Percentiles rank a stretch among this genome's conserved stretches.
Conservation (phyloP, 2,113 vertebrate genomes). For the Phaetusa simplex region DNA sequence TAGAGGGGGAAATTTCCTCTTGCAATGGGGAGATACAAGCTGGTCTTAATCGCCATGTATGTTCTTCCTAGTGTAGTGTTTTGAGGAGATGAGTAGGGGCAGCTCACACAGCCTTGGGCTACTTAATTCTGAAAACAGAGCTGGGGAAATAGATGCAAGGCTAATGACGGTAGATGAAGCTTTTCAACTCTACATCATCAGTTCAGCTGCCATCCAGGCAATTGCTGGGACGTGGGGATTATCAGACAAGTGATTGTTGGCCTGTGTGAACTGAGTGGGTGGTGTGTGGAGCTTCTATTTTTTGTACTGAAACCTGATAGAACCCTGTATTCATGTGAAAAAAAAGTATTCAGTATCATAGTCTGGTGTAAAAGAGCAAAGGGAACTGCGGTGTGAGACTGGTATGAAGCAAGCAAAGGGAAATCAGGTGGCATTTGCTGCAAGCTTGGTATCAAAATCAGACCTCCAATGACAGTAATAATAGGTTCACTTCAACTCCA, state of each 20-base stretch:
- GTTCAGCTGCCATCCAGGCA: not conserved
- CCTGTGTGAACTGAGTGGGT: not conserved
- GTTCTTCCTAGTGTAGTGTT: not conserved
- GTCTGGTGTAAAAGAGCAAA: not conserved
- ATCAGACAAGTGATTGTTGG: not conserved
- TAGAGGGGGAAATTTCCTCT: not conserved
- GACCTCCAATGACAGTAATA: not conserved
- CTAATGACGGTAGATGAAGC: not conserved
- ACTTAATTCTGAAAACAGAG: not conserved
- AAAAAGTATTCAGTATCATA: accelerated
- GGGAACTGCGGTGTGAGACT: not conserved
- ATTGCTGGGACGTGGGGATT: not conserved
- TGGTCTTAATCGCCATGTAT: accelerated
- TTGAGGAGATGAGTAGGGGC: not conserved
- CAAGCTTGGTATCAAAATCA: not conserved
- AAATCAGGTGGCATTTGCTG: not conserved
- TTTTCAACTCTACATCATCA: not conserved
- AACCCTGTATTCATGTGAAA: not conserved
- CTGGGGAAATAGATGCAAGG: not conserved
- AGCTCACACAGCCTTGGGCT: not conserved
- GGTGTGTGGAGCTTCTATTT: not conserved
- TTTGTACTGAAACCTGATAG: not conserved
- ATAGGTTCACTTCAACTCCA: not conserved
- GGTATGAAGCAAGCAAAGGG: not conserved
- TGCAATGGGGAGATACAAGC: not conserved